phyloP scores from a whole-genome alignment of 2,113 vertebrate genomes.

The Tor tambroides region DNA sequence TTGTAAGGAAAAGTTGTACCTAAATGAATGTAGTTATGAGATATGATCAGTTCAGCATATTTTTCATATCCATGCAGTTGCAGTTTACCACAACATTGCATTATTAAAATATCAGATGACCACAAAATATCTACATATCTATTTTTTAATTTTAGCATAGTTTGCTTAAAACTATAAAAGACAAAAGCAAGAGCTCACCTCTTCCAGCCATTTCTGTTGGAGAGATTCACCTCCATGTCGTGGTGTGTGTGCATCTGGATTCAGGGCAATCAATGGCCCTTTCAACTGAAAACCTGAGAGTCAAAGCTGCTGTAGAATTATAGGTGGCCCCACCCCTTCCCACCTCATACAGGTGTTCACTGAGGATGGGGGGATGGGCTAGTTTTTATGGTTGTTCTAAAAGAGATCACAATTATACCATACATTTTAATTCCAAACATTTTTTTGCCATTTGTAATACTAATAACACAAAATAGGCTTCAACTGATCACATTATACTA shows the following conservation, averaged over 20 bases:
- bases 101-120: background rate
- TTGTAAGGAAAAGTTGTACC: background rate
- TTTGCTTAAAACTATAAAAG: background rate
- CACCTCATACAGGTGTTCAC: slow-evolving; percentile 33
- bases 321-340: background rate
- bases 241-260: background rate
- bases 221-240: slow-evolving; percentile 9
- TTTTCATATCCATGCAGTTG: background rate
- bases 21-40: background rate
- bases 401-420: background rate
- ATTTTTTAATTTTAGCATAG: too few relatives aligned
- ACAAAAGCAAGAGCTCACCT: slow-evolving; percentile 8
- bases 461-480: background rate
- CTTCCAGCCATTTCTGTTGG: background rate
- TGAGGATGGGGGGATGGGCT: background rate
- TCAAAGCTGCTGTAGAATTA: background rate
- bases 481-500: background rate
- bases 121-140: background rate
- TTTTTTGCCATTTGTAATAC: background rate
- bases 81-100: background rate
- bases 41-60: background rate
- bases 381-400: background rate
- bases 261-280: background rate
- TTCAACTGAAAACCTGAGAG: background rate
- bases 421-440: background rate